Base-by-base conservation (phyloP, 2,797 vertebrate species). In the Sebastolobus altivelis region DNA sequence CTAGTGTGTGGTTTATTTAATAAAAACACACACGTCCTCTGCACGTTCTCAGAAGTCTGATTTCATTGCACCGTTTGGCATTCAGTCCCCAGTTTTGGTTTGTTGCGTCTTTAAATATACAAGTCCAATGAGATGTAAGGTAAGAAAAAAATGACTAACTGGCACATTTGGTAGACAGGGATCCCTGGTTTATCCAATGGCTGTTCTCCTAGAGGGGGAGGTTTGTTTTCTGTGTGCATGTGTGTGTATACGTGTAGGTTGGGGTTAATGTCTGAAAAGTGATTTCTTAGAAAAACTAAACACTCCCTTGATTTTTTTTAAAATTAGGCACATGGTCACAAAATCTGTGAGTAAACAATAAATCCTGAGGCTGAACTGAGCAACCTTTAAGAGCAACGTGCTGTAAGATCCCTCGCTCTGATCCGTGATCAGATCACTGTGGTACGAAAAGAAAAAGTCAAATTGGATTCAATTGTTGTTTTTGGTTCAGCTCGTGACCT, bases 251-350 rank as follows among this genome's bases (percentile, higher is more conserved):
- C 65, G 37, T 60, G 55, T 80, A 14, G 79, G 58, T 76, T 77
- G 43, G 81, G 84, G 59, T 83, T 66, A 67, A 12, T 66, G 56
- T 82, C 80, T 88, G 54, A 87, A 88, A 80, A 81, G 66, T 75
- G 76, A 87, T 80, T 79, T 84, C 72, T 89, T 89, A 72, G 38
- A 84, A 88, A 84, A 77, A 86, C 69, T 69, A 79, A 90, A 86
- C 73, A 82, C 84, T 94, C 90, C 88, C 90, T 95, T 87, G 87
- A 92, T 88, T 77, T 93, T 93, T 46, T 16, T 92, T 68, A 88
- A 93, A 94, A 94, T 94, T 95, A 95, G 94, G 94, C 94, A 95
- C 92, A 79, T 93, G 84, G 89, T 95, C 92, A 95, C 90, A 92
- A 88, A 81, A 88, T 87, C 77, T 92, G 90, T 91, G 84, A 94